These are phyloP conservation scores for Salarias fasciatus DNA, from an alignment of 2,797 vertebrate genomes.

Conservation along the genomic window DNA sequence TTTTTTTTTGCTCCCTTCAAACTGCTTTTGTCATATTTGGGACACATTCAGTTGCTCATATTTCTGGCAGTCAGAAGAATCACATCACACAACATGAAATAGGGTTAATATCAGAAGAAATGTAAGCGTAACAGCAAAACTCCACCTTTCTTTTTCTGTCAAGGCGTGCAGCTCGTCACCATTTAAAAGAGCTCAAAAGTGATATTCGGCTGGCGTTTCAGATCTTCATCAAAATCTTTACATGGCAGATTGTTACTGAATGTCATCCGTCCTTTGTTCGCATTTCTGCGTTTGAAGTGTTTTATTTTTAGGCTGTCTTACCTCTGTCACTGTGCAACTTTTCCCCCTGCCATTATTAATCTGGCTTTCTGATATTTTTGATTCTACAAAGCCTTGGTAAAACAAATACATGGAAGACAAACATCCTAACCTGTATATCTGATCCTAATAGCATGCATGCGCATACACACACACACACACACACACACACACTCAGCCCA, in stretches of 20 bases:
- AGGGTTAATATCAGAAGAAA: slow-evolving; percentile 26
- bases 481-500: slow-evolving; percentile 48
- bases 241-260: slow-evolving; percentile 41
- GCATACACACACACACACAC: slow-evolving; percentile 6
- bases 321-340: slow-evolving; percentile 42
- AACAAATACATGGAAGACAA: slow-evolving; percentile 39
- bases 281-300: slow-evolving; percentile 55
- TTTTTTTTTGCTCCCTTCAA: slow-evolving; percentile 32
- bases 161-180: slow-evolving; percentile 10
- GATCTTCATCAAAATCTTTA: slow-evolving; percentile 30
- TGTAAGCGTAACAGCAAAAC: slow-evolving; percentile 15
- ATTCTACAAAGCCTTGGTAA: slow-evolving; percentile 39
- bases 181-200: slow-evolving; percentile 14
- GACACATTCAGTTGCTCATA: slow-evolving; percentile 46
- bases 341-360: slow-evolving; percentile 61
- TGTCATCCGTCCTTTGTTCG: slow-evolving; percentile 34
- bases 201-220: slow-evolving; percentile 22
- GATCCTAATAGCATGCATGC: slow-evolving; percentile 44
- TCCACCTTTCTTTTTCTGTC: slow-evolving; percentile 25
- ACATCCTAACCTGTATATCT: slow-evolving; percentile 50
- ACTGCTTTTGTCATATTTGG: slow-evolving; percentile 70
- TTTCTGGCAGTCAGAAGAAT: slow-evolving; percentile 42
- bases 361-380: slow-evolving; percentile 54
- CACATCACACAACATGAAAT: slow-evolving; percentile 24
- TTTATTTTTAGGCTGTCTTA: slow-evolving; percentile 70